These are phyloP conservation scores for Clarias macrocephalus DNA, from an alignment of 2,113 vertebrate genomes.

Conservation along the genomic window DNA sequence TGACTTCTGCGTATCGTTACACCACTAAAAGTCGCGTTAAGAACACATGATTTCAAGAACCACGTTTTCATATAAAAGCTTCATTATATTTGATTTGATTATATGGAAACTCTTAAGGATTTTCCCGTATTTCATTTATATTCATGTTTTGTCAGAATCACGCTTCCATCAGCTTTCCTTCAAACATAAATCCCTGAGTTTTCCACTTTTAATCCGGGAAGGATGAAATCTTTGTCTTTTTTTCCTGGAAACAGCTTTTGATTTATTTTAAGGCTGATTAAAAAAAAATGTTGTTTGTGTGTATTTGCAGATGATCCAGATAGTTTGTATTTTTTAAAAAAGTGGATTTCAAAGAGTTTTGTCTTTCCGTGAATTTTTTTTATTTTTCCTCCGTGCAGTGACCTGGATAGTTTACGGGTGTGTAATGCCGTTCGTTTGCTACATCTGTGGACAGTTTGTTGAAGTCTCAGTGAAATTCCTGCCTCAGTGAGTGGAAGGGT, in stretches of 20 bases:
- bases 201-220: background rate
- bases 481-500: slow-evolving; percentile 46
- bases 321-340: background rate
- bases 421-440: slow-evolving; percentile 35
- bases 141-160: background rate
- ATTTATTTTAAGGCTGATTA: background rate
- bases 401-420: slow-evolving; percentile 15
- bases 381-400: background rate
- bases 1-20: too few relatives aligned
- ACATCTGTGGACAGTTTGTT: slow-evolving; percentile 51
- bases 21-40: too few relatives aligned
- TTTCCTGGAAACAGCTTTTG: background rate
- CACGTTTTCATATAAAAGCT: background rate
- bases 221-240: background rate
- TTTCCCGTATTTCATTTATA: background rate
- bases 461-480: slow-evolving; percentile 47
- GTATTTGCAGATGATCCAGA: background rate
- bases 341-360: background rate
- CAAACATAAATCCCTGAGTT: background rate
- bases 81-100: background rate
- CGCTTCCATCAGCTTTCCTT: background rate
- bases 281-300: background rate
- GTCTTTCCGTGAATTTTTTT: background rate
- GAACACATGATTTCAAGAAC: too few relatives aligned
- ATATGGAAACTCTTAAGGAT: background rate